phyloP scores from a whole-genome alignment of 2,888 invertebrate species.

The Diploptera punctata region DNA sequence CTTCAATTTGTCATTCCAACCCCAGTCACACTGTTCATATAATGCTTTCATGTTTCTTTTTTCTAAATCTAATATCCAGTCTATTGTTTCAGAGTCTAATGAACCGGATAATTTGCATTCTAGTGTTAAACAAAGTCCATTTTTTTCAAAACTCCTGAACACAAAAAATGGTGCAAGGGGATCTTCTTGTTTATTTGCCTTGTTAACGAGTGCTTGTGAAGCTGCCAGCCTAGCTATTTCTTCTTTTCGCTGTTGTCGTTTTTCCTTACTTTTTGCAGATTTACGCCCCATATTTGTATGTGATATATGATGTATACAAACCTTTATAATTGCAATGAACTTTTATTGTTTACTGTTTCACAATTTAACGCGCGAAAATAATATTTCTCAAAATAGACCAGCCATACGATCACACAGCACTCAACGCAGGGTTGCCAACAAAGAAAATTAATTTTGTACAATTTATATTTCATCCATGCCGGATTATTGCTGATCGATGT shows the following conservation, averaged over 20 bases:
- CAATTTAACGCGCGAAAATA: too few relatives aligned
- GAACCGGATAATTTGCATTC: slow-evolving; percentile 64
- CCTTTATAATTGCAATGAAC: too few relatives aligned
- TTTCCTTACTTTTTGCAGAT: slow-evolving; percentile 66
- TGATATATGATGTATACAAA: too few relatives aligned
- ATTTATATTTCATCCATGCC: too few relatives aligned
- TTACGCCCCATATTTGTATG: slow-evolving; percentile 52
- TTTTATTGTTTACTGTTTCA: too few relatives aligned
- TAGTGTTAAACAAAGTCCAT: slow-evolving; percentile 66
- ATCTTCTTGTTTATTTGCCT: slow-evolving; percentile 65
- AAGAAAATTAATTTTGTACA: too few relatives aligned
- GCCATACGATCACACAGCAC: too few relatives aligned
- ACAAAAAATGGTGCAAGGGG: slow-evolving; percentile 66
- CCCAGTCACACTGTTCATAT: slow-evolving; percentile 82
- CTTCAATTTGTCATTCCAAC: slow-evolving; percentile 79
- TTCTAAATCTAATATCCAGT: slow-evolving; percentile 78
- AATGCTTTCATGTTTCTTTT: slow-evolving; percentile 79
- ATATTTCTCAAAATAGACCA: too few relatives aligned
- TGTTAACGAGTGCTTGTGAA: slow-evolving; percentile 65
- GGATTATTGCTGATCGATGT: too few relatives aligned
- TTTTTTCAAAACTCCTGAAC: slow-evolving; percentile 66
- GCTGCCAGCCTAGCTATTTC: slow-evolving; percentile 65
- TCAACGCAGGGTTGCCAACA: too few relatives aligned
- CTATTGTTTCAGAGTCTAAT: slow-evolving; percentile 62
- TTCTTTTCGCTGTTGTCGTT: slow-evolving; percentile 65